Evolutionary conservation across 1,140 invertebrate species (phyloP), one percentile per base, ranked within the genome.

Genomic region (Calephelis virginiensis): DNA sequence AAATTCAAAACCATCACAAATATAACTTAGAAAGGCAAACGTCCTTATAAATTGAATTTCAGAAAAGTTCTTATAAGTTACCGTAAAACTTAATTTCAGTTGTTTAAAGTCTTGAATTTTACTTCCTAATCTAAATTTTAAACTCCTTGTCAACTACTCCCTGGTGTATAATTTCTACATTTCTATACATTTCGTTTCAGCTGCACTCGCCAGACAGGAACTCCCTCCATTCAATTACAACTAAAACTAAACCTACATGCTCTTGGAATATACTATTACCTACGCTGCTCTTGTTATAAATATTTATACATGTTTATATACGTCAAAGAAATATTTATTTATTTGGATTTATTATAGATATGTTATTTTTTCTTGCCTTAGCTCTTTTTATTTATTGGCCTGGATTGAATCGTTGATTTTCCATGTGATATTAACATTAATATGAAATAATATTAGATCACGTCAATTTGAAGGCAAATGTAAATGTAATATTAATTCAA

Each of bases 91-190:
- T 56, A 56, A 56, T 56, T 56, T 56, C 50, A 56, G 50, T 56
- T 12, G 50, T 56, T 37, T 56, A 56, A 56, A 56, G 14, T 56
- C 50, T 56, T 28, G 50, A 56, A 28, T 56, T 28, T 56, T 28
- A 56, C 53, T 56, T 56, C 53, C 53, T 56, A 56, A 56, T 56
- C 53, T 56, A 56, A 56, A 56, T 28, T 56, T 56, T 28, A 56
- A 56, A 56, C 14, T 56, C 53, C 53, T 56, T 56, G 53, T 56
- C 50, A 56, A 56, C 14, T 37, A 17, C 50, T 67, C 68, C 63
- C 68, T 65, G 45, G 50, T 49, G 74, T 76, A 76, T 76, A 76
- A 76, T 76, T 74, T 63, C 46, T 64, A 70, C 72, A 74, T 74
- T 74, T 74, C 70, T 76, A 76, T 76, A 74, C 75, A 69, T 67